Base-by-base conservation (phyloP, 2,113 vertebrate genomes). In the Trachemys scripta region DNA sequence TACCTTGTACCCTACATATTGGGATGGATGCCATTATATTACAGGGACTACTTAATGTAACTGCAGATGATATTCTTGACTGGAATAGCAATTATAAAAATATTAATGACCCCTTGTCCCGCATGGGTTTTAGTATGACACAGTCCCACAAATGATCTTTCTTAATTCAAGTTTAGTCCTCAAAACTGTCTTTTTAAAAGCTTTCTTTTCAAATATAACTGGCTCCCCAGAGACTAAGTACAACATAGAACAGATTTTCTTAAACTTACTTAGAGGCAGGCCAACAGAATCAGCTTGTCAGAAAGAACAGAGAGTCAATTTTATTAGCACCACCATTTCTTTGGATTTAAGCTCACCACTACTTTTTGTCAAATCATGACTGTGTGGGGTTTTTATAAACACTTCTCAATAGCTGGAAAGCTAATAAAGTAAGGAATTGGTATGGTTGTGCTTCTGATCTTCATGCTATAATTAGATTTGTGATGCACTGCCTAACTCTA, bases 401-500 rank as follows among this genome's bases (percentile, higher is more conserved):
- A 42, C 53, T 75, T 94, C 12, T 22, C 89, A 87, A 81, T 88
- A 95, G 54, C 2, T n/a, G 31, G 81, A 57, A 85, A 85, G n/a
- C 3, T 47, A 31, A 12, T 87, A 88, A 50, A 75, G 16, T 8
- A 83, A 19, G 35, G 9, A 91, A 65, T 20, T 25, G 10, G 12
- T 85, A 91, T 84, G 80, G 51, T 80, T 78, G 35, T 75, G 29
- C 22, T 90, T 1, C 0, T 87, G 27, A n/a, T 89, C 53, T 89
- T 87, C 57, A n/a, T 95, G 24, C 86, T 95, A 54, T 85, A 88
- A 24, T 78, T 96, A 54, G 45, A 90, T 87, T 90, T 62, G 53
- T 35, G 42, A 59, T 89, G 27, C 59, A 17, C 31, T 84, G 94
- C 72, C 49, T 85, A 88, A 54, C 25, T 92, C 83, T 94, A 90